phyloP scores from a whole-genome alignment of 2,888 invertebrate species.

The Megaustenia siamemsis region DNA sequence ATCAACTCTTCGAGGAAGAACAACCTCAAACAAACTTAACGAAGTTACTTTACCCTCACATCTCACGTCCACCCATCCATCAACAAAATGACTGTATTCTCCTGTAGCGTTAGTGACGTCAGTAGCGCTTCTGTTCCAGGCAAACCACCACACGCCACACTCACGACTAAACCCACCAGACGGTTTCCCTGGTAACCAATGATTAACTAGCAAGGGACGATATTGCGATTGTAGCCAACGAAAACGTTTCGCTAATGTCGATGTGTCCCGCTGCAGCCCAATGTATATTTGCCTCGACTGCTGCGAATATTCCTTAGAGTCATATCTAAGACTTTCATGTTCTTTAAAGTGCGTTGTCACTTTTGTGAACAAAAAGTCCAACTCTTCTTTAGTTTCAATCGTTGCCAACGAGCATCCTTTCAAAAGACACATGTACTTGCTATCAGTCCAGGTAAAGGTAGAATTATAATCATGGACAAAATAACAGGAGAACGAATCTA shows the following conservation, averaged over 20 bases:
- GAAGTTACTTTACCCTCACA: neutral
- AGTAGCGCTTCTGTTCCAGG: too few relatives aligned
- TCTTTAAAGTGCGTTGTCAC: neutral
- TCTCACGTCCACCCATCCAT: conserved; percentile 12
- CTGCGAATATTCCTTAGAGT: too few relatives aligned
- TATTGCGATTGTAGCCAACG: conserved; percentile 9
- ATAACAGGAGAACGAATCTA: conserved; percentile 7
- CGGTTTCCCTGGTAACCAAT: neutral
- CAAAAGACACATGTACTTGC: too few relatives aligned
- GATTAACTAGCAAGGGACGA: neutral
- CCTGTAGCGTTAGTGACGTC: too few relatives aligned
- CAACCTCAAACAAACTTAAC: neutral
- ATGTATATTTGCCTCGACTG: conserved; percentile 1
- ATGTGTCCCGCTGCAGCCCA: neutral
- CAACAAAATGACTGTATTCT: neutral
- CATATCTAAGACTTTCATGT: neutral
- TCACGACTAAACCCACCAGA: neutral
- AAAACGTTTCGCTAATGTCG: conserved; percentile 8
- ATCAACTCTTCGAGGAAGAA: neutral
- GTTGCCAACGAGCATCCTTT: conserved; percentile 4
- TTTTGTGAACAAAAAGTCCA: conserved; percentile 2
- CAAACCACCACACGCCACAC: conserved; percentile 18
- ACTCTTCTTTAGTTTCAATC: conserved; percentile 33
- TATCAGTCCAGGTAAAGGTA: too few relatives aligned
- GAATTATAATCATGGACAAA: neutral